Evolutionary conservation across 2,888 invertebrate genomes (phyloP), one percentile per base, ranked within the genome.

Genomic region (Conops quadrifasciatus): DNA sequence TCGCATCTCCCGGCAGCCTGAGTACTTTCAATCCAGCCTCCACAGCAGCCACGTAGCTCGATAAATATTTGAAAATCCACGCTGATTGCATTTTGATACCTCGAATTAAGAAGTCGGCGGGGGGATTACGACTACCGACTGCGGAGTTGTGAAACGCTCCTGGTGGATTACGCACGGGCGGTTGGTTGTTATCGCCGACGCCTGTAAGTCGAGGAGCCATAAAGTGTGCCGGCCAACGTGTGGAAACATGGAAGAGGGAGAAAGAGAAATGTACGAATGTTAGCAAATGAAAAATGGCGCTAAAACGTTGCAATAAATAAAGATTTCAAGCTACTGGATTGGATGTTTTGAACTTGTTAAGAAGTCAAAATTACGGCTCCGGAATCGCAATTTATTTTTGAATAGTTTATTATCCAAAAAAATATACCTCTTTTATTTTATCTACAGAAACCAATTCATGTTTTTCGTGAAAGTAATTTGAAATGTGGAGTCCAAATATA

Each of bases 141-240:
- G 70, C 70, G 45, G 82, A 80, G 81, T 86, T 86, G 81, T 85
- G 85, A 80, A 84, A 85, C 78, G 86, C 86, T 80, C 86, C 86
- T 51, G 86, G 86, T 75, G 85, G 85, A 84, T 86, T 85, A 79
- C 86, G 86, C 78, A 86, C 81, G 75, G 84, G 83, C 77, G 85
- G 82, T 79, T 85, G 85, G 80, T 82, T 83, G 80, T 82, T 83
- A 80, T 85, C 84, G 79, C 81, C 84, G 51, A 15, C n/a, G 49
- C 49, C 69, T 69, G 70, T 11, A 13, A 58, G 56, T 43, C 45
- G 66, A 66, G 66, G 36, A 16, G 43, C 51, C 62, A 51, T 66
- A 26, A 58, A 58, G 4, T 56, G 47, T 47, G n/a, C 3, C 15
- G 24, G 56, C 28, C 16, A 15, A 21, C 63, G 53, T 56, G 26